These are phyloP conservation scores for Plagodis dolabraria DNA, from an alignment of 2,888 invertebrate species.

Conservation along the genomic window DNA sequence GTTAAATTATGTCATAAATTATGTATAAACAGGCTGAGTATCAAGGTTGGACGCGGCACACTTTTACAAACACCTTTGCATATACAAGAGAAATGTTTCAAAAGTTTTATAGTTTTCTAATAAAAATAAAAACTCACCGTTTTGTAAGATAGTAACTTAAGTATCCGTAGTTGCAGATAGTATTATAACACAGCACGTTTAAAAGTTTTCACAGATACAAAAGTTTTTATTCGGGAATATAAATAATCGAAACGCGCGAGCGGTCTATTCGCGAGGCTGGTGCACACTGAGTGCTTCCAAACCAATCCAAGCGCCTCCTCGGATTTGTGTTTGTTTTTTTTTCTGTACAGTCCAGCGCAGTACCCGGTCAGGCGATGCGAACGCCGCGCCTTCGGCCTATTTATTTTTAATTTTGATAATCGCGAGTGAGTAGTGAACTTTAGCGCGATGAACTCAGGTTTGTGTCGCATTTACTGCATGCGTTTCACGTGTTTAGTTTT, in stretches of 20 bases:
- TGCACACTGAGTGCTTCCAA: constrained; percentile 53
- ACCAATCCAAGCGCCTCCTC: constrained; percentile 6
- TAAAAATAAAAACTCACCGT: constrained; percentile 15
- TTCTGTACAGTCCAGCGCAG: constrained; percentile 49
- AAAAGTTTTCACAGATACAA: constrained; percentile 39
- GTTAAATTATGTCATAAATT: constrained; percentile 17
- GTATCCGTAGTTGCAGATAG: constrained; percentile 4
- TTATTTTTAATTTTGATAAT: constrained; percentile 58
- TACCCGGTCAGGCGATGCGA: constrained; percentile 44
- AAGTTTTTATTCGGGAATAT: constrained; percentile 51
- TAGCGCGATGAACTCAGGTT: constrained; percentile 62
- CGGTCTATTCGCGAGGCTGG: constrained; percentile 52
- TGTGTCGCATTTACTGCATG: constrained; percentile 43
- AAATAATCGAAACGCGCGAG: constrained; percentile 46
- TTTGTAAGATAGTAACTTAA: not conserved
- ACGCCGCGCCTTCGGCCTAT: constrained; percentile 55
- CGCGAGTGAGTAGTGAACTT: constrained; percentile 49
- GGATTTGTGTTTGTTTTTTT: constrained; percentile 38
- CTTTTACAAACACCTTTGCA: constrained; percentile 21
- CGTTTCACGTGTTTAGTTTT: constrained; percentile 12
- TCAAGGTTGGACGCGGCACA: constrained; percentile 18
- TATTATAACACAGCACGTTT: constrained; percentile 49
- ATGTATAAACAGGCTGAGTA: constrained; percentile 22
- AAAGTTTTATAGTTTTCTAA: constrained; percentile 7
- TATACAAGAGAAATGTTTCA: constrained; percentile 9